Conservation (phyloP, 2,797 vertebrate genomes). For the Neostethus bicornis region DNA sequence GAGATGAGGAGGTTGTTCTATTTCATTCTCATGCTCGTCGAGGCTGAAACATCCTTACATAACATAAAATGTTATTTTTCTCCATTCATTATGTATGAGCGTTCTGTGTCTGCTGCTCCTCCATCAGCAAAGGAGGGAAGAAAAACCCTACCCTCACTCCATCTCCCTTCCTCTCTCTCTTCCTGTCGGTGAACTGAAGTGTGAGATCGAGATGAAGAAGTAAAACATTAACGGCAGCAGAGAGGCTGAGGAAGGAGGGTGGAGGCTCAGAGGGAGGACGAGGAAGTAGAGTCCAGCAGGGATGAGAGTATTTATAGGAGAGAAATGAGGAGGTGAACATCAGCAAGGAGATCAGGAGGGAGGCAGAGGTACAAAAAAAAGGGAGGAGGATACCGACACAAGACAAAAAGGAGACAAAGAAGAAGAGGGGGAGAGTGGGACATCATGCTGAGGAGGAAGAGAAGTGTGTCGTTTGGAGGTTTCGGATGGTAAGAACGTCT, state of each 20-base stretch:
- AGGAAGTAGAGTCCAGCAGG: conserved; percentile 30
- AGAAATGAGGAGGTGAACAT: conserved; percentile 55
- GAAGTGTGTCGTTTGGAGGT: conserved; percentile 81
- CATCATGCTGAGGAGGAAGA: conserved; percentile 84
- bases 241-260: too few relatives aligned
- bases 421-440: conserved; percentile 60
- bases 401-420: conserved; percentile 56
- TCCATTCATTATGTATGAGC: conserved; percentile 55
- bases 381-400: conserved; percentile 53
- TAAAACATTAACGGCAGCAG: conserved; percentile 58
- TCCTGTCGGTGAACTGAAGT: conserved; percentile 37
- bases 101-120: conserved; percentile 32
- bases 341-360: conserved; percentile 24
- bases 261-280: conserved; percentile 34
- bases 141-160: conserved; percentile 3
- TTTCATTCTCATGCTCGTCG: too few relatives aligned
- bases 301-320: conserved; percentile 68
- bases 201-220: conserved; percentile 24
- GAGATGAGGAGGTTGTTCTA: too few relatives aligned
- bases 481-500: conserved; percentile 76
- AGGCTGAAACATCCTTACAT: conserved; percentile 8
- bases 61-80: conserved; percentile 24
- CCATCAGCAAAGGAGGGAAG: conserved; percentile 27
- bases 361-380: conserved; percentile 25
- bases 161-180: not conserved